Conservation (phyloP, 1,140 invertebrate species). For the Hylaeus volcanicus region DNA sequence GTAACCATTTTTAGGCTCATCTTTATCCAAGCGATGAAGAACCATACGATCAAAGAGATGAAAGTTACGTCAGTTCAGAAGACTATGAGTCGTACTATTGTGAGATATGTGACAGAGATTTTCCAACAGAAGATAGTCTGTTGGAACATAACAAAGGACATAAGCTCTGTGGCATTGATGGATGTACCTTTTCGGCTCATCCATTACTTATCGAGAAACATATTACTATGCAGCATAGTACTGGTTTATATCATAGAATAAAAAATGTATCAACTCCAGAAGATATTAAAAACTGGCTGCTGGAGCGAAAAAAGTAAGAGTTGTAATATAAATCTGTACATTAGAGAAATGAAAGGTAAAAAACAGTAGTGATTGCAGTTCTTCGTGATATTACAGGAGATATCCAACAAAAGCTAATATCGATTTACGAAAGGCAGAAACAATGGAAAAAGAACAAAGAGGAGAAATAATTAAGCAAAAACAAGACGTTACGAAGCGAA, state of each 20-base stretch:
- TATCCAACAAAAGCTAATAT: conserved; percentile 88
- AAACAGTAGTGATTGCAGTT: not conserved
- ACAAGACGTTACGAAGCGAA: conserved; percentile 56
- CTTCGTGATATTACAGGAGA: conserved; percentile 68
- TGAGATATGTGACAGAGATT: conserved; percentile 89
- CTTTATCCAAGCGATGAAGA: conserved; percentile 65
- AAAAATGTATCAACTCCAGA: conserved; percentile 87
- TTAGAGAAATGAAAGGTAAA: not conserved
- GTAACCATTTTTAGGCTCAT: conserved; percentile 69
- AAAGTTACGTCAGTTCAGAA: conserved; percentile 59
- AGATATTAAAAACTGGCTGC: conserved; percentile 91
- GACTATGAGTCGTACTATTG: conserved; percentile 81
- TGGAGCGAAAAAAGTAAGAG: conserved; percentile 86
- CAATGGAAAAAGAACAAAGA: conserved; percentile 84
- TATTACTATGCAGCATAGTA: conserved; percentile 89
- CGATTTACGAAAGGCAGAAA: conserved; percentile 83
- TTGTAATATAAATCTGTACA: not conserved
- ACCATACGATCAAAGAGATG: conserved; percentile 63
- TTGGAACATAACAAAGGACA: conserved; percentile 86
- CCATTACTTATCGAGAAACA: conserved; percentile 89
- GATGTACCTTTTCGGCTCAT: conserved; percentile 90
- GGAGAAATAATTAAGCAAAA: conserved; percentile 84
- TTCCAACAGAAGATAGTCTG: conserved; percentile 82
- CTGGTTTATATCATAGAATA: conserved; percentile 89
- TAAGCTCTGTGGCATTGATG: conserved; percentile 87